Evolutionary conservation across 2,113 vertebrate species (phyloP).

Genomic region (Tenrec ecaudatus): DNA sequence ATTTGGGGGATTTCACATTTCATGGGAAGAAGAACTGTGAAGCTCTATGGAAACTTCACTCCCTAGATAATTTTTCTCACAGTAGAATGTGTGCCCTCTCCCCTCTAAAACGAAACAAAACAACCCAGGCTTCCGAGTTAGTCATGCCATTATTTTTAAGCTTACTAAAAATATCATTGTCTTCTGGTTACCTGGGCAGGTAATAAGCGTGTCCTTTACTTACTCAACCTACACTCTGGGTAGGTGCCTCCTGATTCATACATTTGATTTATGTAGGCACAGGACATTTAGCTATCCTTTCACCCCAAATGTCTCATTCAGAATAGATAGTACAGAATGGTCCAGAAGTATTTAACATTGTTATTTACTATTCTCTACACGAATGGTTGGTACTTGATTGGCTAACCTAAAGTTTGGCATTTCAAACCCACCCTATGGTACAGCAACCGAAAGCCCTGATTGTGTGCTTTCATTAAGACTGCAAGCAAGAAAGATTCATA

Average conservation of each 20-base stretch:
- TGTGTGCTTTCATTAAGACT: background rate
- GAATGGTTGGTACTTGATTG: background rate
- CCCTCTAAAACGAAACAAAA: background rate
- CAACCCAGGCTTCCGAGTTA: background rate
- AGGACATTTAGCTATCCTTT: background rate
- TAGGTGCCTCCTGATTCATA: background rate
- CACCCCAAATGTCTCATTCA: background rate
- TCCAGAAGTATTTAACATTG: background rate
- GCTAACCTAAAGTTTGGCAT: background rate
- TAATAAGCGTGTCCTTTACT: background rate
- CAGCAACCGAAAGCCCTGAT: background rate
- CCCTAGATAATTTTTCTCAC: background rate
- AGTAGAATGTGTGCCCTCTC: background rate
- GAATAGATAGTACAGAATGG: background rate
- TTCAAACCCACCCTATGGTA: background rate
- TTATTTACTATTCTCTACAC: background rate
- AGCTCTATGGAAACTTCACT: background rate
- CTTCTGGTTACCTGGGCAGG: background rate
- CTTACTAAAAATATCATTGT: background rate
- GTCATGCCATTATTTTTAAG: background rate
- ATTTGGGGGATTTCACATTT: background rate
- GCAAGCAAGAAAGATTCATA: background rate
- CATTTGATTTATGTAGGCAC: background rate
- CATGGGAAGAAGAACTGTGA: background rate
- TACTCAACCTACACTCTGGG: background rate